These are phyloP conservation scores for Sericinus montela DNA, from an alignment of 2,888 invertebrate genomes.

Conservation along the genomic window DNA sequence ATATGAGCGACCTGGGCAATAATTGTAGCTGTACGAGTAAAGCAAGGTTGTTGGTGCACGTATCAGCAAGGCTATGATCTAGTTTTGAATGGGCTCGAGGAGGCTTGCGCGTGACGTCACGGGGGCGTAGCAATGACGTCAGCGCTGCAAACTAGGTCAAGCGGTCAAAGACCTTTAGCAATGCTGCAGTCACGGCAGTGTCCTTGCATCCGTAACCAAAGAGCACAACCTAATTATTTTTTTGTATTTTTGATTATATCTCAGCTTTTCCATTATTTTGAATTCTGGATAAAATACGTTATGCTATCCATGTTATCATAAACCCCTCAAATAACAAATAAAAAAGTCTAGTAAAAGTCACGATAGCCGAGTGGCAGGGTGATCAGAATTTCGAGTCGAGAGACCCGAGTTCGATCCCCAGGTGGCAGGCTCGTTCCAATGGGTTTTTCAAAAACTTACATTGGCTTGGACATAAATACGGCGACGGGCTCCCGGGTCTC, in stretches of 20 bases:
- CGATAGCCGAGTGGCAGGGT: too few species aligned
- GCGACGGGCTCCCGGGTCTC: too few species aligned
- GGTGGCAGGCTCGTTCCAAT: too few species aligned
- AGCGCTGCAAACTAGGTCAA: slow-evolving; percentile 61
- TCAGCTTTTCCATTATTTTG: too few species aligned
- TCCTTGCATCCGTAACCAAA: slow-evolving; percentile 30
- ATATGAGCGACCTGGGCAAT: slow-evolving; percentile 41
- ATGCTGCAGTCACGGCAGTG: slow-evolving; percentile 53
- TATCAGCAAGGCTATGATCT: slow-evolving; percentile 58
- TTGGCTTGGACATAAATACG: too few species aligned
- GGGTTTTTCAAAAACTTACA: too few species aligned
- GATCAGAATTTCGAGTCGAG: too few species aligned
- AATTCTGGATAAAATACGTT: too few species aligned
- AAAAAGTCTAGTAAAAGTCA: too few species aligned
- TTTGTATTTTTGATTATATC: not conserved
- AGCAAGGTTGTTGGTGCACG: slow-evolving; percentile 36
- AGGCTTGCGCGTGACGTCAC: slow-evolving; percentile 68
- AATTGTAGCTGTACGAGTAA: slow-evolving; percentile 30
- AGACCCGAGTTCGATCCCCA: too few species aligned
- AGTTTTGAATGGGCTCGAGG: slow-evolving; percentile 72
- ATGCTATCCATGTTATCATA: too few species aligned
- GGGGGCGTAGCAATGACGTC: slow-evolving; percentile 73
- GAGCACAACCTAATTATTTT: slow-evolving; percentile 1
- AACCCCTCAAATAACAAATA: too few species aligned
- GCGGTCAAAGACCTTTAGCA: slow-evolving; percentile 57